These are phyloP conservation scores for Telmatherina bonti DNA, from an alignment of 2,797 vertebrate species.

Conservation along the genomic window DNA sequence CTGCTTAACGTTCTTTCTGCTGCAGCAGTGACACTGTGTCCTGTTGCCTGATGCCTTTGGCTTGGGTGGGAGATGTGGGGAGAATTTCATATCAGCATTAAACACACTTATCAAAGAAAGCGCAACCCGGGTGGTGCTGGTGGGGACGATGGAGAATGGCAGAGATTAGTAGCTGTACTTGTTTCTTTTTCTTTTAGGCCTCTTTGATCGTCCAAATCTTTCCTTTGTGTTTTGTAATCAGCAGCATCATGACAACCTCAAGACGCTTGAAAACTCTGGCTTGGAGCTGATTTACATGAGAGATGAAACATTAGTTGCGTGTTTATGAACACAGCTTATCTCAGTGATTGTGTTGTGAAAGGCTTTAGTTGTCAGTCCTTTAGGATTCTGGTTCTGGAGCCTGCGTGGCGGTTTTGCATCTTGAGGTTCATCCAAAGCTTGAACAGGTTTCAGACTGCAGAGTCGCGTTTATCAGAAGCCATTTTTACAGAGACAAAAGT, in stretches of 20 bases:
- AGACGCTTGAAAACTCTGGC: background rate
- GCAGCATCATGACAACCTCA: slow-evolving; percentile 6
- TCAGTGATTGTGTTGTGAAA: too few species aligned
- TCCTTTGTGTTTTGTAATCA: slow-evolving; percentile 12
- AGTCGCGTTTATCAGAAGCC: too few species aligned
- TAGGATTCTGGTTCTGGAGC: too few species aligned
- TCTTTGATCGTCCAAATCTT: slow-evolving; percentile 44
- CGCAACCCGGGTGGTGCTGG: background rate
- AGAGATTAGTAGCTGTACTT: slow-evolving; percentile 43
- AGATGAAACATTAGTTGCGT: background rate
- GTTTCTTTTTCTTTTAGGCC: slow-evolving; percentile 30
- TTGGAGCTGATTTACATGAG: background rate
- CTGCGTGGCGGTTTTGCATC: too few species aligned
- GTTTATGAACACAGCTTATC: too few species aligned
- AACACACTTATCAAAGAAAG: slow-evolving; percentile 74
- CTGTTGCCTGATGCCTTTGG: slow-evolving; percentile 76
- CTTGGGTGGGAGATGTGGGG: slow-evolving; percentile 63
- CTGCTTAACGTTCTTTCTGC: slow-evolving; percentile 78
- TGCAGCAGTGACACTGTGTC: slow-evolving; percentile 78
- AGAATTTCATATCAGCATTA: slow-evolving; percentile 80
- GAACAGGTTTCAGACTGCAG: too few species aligned
- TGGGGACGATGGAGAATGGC: slow-evolving; percentile 22
- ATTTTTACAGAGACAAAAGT: too few species aligned
- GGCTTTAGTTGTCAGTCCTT: too few species aligned
- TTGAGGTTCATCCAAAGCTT: too few species aligned